Evolutionary conservation across 2,797 vertebrate genomes (phyloP), one percentile per base, ranked within the genome.

Genomic region (Tarsius wallacei): DNA sequence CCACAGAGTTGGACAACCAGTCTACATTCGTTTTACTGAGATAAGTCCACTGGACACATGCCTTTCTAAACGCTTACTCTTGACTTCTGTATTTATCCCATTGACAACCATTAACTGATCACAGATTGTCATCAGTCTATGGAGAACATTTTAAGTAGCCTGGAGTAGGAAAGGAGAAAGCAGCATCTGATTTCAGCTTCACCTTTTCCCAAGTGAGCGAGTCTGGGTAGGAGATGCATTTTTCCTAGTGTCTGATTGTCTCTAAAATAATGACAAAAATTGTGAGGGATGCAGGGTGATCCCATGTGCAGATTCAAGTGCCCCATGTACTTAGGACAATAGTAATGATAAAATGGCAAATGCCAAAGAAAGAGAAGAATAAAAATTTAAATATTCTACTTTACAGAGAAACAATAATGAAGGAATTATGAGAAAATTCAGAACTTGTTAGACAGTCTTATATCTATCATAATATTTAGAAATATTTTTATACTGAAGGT

Each of bases 361-460:
- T 26, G 33, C 1, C 33, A 76, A 57, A 83, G 51, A 70, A 33
- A 77, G 21, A 83, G 19, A 94, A 7, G 85, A 61, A 87, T 17
- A 2, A 61, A 91, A 86, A 74, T 68, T 11, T 87, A 89, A 87
- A 93, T 74, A 16, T 87, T 87, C 31, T 0, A 59, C 59, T 93
- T 95, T 59, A 68, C 33, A 91, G 33, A 80, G 80, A 93, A 86
- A 73, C 12, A 55, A 63, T 14, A 53, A 57, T 66, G 17, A 49
- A 55, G 36, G 47, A 68, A 74, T 70, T 68, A 86, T 21, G 31
- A 28, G 13, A 91, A 80, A 71, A 70, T 88, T 80, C 17, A 53
- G 36, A 91, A 91, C 59, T 80, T 88, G 10, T 78, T 66, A 91
- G 24, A 82, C 47, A 73, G n/a, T 81, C 51, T 61, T 61, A 74